Conservation (phyloP, 1,140 invertebrate species). For the Listronotus oregonensis region DNA sequence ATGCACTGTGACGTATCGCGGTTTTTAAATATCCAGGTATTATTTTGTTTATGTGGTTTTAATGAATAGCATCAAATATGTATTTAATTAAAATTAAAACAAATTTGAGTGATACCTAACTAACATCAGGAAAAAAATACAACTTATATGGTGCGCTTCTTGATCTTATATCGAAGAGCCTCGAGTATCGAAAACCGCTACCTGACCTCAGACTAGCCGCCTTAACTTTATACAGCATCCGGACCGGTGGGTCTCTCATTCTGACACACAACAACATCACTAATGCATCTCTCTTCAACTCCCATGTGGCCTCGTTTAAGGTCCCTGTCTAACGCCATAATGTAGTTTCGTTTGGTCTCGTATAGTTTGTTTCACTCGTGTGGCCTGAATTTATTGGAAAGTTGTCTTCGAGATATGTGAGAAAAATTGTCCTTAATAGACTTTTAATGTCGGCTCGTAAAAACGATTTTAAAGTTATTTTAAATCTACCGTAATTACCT, state of each 20-base stretch:
- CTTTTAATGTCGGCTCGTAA: conserved; percentile 7
- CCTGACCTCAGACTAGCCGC: conserved; percentile 16
- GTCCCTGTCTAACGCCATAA: neutral
- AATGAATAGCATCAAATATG: no score
- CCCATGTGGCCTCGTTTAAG: neutral
- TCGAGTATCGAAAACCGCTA: conserved; percentile 15
- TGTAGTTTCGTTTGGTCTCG: conserved; percentile 1
- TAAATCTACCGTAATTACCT: neutral
- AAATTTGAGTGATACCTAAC: no score
- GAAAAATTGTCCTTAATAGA: conserved; percentile 18
- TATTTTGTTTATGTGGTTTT: no score
- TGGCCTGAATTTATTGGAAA: conserved; percentile 20
- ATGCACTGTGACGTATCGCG: no score
- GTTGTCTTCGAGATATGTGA: conserved; percentile 14
- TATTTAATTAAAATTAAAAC: no score
- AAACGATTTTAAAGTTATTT: neutral
- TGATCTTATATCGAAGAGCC: neutral
- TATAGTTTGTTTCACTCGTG: conserved; percentile 4
- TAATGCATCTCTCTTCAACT: neutral
- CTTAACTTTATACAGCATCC: conserved; percentile 17
- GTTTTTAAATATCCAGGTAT: no score
- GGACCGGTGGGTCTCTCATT: conserved; percentile 1
- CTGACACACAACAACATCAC: neutral
- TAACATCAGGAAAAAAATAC: no score
- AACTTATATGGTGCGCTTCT: neutral